These are phyloP conservation scores for Plebejus anna DNA, from an alignment of 2,888 invertebrate species.

Conservation along the genomic window DNA sequence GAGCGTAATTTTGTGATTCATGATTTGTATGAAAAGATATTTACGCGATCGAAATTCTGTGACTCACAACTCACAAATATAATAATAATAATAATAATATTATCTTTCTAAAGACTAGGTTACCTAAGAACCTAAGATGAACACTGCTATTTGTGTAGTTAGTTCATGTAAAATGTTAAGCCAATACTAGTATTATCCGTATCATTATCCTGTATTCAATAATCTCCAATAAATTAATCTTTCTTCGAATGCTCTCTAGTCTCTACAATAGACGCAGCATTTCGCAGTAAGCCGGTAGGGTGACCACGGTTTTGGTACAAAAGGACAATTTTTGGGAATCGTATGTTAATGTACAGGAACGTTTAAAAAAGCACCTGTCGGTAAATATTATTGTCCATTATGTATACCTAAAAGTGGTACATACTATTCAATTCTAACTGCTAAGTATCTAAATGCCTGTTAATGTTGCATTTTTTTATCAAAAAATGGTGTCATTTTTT, in stretches of 20 bases:
- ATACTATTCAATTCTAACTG: no score
- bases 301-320: background rate
- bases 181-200: slow-evolving; percentile 1
- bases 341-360: background rate
- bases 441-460: no score
- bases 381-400: background rate
- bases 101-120: background rate
- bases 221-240: slow-evolving; percentile 16
- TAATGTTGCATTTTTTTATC: no score
- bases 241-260: slow-evolving; percentile 10
- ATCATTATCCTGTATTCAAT: slow-evolving; percentile 14
- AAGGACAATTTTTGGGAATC: background rate
- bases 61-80: no score
- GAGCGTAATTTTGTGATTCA: no score
- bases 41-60: no score
- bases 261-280: slow-evolving; percentile 11
- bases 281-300: slow-evolving; percentile 20
- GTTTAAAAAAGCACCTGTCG: background rate
- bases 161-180: background rate
- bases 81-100: no score
- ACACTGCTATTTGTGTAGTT: background rate
- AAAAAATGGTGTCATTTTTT: no score
- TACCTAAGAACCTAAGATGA: background rate
- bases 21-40: no score
- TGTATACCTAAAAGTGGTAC: no score